Evolutionary conservation across 2,888 invertebrate genomes (phyloP).

Genomic region (Iselma pallidipennis): DNA sequence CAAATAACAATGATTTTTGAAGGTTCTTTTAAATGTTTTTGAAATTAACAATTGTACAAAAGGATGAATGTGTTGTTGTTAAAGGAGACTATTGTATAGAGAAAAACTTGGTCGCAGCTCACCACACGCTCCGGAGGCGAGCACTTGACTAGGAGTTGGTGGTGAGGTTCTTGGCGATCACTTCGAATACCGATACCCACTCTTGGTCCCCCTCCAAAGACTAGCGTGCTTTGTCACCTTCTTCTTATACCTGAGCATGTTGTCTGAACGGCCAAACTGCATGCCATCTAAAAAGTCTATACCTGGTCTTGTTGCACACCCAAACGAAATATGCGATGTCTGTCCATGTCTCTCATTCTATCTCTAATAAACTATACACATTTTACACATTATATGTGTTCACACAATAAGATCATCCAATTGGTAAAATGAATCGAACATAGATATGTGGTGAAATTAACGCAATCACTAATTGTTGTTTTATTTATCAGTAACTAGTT

Average conservation of each 20-base stretch:
- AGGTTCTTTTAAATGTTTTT: too few species aligned
- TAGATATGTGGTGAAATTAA: not conserved
- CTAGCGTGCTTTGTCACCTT: conserved; percentile 38
- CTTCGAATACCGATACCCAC: conserved; percentile 21
- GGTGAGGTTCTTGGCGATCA: conserved; percentile 30
- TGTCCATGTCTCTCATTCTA: not conserved
- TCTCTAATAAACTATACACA: not conserved
- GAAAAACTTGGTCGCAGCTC: not conserved
- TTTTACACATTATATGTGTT: not conserved
- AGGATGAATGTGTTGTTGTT: not conserved
- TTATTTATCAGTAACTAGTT: not conserved
- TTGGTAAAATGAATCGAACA: not conserved
- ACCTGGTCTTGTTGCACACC: conserved; percentile 30
- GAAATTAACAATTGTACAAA: too few species aligned
- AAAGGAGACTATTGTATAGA: not conserved
- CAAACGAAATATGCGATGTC: conserved; percentile 26
- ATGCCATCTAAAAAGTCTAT: conserved; percentile 30
- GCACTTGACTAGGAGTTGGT: conserved; percentile 34
- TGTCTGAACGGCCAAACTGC: conserved; percentile 25
- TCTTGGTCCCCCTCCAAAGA: conserved; percentile 22
- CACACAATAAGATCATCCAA: not conserved
- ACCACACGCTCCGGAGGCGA: conserved; percentile 19
- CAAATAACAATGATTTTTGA: too few species aligned
- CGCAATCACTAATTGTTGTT: not conserved
- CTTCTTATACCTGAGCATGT: conserved; percentile 34